phyloP scores from a whole-genome alignment of 2,888 invertebrate species.

The Cryptosula pallasiana region DNA sequence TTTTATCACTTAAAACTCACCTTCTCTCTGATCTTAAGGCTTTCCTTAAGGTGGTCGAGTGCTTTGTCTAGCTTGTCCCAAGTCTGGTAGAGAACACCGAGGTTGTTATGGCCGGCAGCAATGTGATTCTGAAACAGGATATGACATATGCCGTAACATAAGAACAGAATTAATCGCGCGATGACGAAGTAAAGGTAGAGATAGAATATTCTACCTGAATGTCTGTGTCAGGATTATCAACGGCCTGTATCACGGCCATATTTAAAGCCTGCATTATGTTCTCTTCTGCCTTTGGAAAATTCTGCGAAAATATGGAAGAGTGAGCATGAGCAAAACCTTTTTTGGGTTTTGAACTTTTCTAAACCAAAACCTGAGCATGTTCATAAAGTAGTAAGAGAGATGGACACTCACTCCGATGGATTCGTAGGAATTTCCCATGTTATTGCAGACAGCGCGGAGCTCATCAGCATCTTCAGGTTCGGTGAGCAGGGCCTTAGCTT shows the following conservation, averaged over 20 bases:
- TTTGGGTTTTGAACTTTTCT: too few species aligned
- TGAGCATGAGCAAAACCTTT: too few species aligned
- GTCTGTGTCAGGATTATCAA: neutral
- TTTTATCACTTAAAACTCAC: neutral
- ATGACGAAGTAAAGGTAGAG: too few species aligned
- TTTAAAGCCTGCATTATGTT: neutral
- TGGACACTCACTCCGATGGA: slow-evolving; percentile 18
- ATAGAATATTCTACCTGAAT: too few species aligned
- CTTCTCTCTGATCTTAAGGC: neutral
- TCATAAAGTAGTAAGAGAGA: too few species aligned
- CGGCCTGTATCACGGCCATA: neutral
- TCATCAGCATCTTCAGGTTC: slow-evolving; percentile 6
- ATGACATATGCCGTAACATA: too few species aligned
- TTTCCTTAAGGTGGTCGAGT: neutral
- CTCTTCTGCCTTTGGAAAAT: slow-evolving; percentile 7
- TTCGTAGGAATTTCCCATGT: slow-evolving; percentile 18
- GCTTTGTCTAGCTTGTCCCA: slow-evolving; percentile 9
- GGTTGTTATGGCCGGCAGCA: slow-evolving; percentile 12
- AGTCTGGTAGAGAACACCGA: slow-evolving; percentile 16
- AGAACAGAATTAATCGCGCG: too few species aligned
- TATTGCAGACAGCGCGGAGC: slow-evolving; percentile 19
- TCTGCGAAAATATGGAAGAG: too few species aligned
- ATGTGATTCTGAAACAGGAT: slow-evolving; percentile 24
- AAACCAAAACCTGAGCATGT: too few species aligned
- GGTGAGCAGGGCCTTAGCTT: neutral